Base-by-base conservation (phyloP, 2,113 vertebrate species). In the Phaetusa simplex region DNA sequence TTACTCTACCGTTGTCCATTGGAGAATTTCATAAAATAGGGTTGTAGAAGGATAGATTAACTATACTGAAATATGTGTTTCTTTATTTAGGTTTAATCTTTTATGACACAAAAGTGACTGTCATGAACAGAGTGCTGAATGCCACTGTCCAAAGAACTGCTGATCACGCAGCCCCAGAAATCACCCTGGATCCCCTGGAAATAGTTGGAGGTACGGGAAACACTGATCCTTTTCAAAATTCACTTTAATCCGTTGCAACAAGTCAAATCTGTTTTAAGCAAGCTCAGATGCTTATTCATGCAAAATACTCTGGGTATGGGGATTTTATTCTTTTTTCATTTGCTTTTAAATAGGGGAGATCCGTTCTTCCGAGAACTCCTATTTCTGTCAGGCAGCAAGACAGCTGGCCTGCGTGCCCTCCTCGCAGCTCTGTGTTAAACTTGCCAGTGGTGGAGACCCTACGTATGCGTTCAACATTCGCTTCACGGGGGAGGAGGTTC, bases 381-480 rank as follows among this genome's bases (percentile, higher is more conserved):
- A 99, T 88, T 99, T 99, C 98, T 99, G 99, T 76, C 99, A 99
- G 97, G 99, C 99, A 0, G 99, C 99, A 1, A 96, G 99, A 7
- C 99, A 99, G 98, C 98, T 99, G 22, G 98, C 99, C n/a, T 99
- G 98, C 0, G 98, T 99, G 40, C 99, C 99, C 0, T 99, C 99
- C 2, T 99, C 99, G 1, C 99, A 99, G 98, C 99, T 99, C 42
- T 99, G 99, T 1, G 99, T 99, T 34, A 99, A 99, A 52, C 97
- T 99, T 55, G 99, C 99, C 66, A 99, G 99, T 1, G 99, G 99
- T 1, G 99, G 99, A 0, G 99, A 99, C 97, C 99, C 99, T 26
- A 99, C 99, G 1, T 99, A 99, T 1, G 99, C 99, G 59, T 99
- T 99, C 96, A 99, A 99, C 98, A 99, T 99, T 80, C 99, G 99